phyloP scores from a whole-genome alignment of 2,113 vertebrate species.

The Gallinago paraguaiae region DNA sequence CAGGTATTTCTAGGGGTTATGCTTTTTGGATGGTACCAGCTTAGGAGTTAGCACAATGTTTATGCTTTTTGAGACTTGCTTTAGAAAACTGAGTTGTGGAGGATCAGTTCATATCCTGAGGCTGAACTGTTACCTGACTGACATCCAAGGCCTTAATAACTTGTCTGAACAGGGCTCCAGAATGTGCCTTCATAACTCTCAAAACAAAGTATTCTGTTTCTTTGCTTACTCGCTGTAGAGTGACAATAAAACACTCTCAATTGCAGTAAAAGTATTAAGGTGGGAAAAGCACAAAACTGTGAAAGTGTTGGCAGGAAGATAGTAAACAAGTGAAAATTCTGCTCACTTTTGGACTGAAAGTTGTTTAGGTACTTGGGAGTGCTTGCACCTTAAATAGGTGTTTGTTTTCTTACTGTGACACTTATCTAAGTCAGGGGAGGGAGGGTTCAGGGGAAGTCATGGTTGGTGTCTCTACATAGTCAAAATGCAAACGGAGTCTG shows the following conservation, averaged over 20 bases:
- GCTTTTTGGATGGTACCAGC: not conserved
- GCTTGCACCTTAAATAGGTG: accelerated
- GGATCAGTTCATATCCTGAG: not conserved
- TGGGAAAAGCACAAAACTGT: not conserved
- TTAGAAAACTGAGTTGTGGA: not conserved
- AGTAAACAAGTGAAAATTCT: not conserved
- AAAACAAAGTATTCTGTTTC: not conserved
- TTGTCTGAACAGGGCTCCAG: not conserved
- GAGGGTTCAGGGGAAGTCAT: not conserved
- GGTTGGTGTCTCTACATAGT: not conserved
- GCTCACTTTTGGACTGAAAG: not conserved
- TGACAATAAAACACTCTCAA: not conserved
- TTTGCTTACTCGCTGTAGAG: not conserved
- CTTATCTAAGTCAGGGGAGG: not conserved
- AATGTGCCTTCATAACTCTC: not conserved
- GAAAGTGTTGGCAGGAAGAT: accelerated
- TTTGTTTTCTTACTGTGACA: not conserved
- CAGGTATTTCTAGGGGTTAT: not conserved
- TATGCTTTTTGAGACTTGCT: not conserved
- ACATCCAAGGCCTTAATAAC: not conserved
- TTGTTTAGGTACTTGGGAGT: not conserved
- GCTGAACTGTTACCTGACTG: not conserved
- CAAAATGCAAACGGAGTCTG: not conserved
- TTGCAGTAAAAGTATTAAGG: not conserved
- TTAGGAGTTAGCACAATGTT: not conserved